phyloP scores from a whole-genome alignment of 1,140 invertebrate species.

The Sycobia sp. region DNA sequence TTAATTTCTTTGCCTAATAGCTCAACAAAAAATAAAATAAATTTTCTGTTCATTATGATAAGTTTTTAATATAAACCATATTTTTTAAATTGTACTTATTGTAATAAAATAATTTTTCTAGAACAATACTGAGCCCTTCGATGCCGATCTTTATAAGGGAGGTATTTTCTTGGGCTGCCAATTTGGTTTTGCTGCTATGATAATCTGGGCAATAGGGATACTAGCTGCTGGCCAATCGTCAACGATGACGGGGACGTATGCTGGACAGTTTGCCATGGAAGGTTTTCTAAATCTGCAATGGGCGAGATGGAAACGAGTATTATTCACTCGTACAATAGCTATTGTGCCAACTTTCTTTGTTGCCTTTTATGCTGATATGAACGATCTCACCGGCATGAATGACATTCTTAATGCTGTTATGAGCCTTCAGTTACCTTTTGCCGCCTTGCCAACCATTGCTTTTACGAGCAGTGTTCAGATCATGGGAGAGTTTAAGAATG shows the following conservation, averaged over 20 bases:
- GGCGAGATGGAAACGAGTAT: conserved; percentile 86
- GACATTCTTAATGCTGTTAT: conserved; percentile 90
- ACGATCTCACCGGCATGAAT: conserved; percentile 82
- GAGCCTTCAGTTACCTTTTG: conserved; percentile 84
- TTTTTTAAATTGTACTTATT: too few relatives aligned
- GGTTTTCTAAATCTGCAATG: conserved; percentile 89
- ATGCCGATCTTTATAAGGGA: conserved; percentile 82
- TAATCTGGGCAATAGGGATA: conserved; percentile 90
- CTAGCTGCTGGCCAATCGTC: conserved; percentile 89
- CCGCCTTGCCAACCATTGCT: conserved; percentile 84
- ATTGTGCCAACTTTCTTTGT: conserved; percentile 88
- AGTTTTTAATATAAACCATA: too few relatives aligned
- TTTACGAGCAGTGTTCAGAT: conserved; percentile 81
- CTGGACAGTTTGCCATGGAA: conserved; percentile 81
- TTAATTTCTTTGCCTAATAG: too few relatives aligned
- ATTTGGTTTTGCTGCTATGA: conserved; percentile 80
- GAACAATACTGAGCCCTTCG: conserved; percentile 64
- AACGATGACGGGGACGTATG: conserved; percentile 85
- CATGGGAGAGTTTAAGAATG: conserved; percentile 85
- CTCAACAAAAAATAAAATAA: too few relatives aligned
- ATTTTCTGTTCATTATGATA: too few relatives aligned
- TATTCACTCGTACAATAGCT: conserved; percentile 85
- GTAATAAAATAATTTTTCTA: conserved; percentile 43
- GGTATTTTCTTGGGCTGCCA: conserved; percentile 85
- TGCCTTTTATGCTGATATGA: conserved; percentile 75